A percentile compares a stretch with the other conserved stretches of the same genome.
phyloP scores from a whole-genome alignment of 2,797 vertebrate genomes.

The Psittacula echo region DNA sequence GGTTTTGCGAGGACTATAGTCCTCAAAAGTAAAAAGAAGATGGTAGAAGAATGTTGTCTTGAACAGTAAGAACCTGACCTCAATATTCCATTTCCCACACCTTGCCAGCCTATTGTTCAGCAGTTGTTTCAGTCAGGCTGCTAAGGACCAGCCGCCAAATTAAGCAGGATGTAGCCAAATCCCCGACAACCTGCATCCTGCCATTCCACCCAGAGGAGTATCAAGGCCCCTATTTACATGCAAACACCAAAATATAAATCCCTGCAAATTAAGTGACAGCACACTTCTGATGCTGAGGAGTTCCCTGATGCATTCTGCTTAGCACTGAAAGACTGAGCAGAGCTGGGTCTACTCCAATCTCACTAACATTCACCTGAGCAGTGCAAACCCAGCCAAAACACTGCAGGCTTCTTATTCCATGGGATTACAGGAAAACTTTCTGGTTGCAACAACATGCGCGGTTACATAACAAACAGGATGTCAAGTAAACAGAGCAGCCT shows the following conservation, averaged over 20 bases:
- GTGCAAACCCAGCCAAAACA: neutral
- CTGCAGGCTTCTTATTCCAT: neutral
- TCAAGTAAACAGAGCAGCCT: neutral
- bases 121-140: neutral
- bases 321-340: neutral
- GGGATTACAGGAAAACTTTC: neutral
- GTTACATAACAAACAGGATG: neutral
- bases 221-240: neutral
- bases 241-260: neutral
- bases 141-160: neutral
- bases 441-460: neutral
- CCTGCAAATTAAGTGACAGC: neutral
- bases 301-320: neutral
- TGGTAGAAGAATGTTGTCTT: fast-evolving
- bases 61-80: neutral
- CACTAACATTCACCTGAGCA: neutral
- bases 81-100: neutral
- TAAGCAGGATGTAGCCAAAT: neutral
- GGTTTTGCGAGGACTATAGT: neutral
- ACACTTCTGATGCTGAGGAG: neutral
- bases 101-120: neutral
- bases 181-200: neutral
- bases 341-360: neutral
- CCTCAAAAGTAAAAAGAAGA: neutral
- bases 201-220: neutral